Conservation (phyloP, 2,797 vertebrate genomes). For the Parotocinclus haroldoi region DNA sequence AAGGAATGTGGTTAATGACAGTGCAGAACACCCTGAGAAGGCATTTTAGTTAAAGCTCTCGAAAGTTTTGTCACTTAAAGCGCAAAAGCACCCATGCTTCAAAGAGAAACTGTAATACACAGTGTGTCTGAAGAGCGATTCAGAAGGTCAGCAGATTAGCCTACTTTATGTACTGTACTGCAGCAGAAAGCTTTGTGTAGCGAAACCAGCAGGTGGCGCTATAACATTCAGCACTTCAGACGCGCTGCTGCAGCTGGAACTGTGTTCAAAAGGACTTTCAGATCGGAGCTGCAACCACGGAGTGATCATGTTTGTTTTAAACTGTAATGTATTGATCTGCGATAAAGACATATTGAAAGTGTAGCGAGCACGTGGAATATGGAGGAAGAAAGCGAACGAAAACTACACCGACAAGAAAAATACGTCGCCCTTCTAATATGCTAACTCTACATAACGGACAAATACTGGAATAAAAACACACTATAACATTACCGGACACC, state of each 20-base stretch:
- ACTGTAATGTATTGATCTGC: neutral
- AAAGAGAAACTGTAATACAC: too few species aligned
- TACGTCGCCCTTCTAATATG: neutral
- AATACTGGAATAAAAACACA: neutral
- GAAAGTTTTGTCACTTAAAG: too few species aligned
- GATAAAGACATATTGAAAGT: neutral
- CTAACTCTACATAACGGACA: slow-evolving; percentile 17
- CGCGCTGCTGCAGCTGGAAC: neutral
- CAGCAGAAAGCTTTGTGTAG: neutral
- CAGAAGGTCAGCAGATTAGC: too few species aligned
- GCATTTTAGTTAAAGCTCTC: too few species aligned
- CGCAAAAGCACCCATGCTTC: too few species aligned
- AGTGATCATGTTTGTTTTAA: neutral
- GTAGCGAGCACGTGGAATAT: slow-evolving; percentile 12
- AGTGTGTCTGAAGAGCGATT: too few species aligned
- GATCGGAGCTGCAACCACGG: neutral
- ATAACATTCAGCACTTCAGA: neutral
- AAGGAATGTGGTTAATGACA: too few species aligned
- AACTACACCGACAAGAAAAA: slow-evolving; percentile 21
- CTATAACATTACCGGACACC: slow-evolving; percentile 9
- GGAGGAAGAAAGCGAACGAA: slow-evolving; percentile 9
- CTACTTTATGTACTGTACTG: too few species aligned
- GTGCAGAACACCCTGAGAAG: too few species aligned
- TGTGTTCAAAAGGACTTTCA: slow-evolving; percentile 17
- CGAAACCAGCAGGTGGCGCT: slow-evolving; percentile 31